Evolutionary conservation across 2,113 vertebrate species (phyloP), one percentile per base, ranked within the genome.

Genomic region (Limnothrissa miodon): DNA sequence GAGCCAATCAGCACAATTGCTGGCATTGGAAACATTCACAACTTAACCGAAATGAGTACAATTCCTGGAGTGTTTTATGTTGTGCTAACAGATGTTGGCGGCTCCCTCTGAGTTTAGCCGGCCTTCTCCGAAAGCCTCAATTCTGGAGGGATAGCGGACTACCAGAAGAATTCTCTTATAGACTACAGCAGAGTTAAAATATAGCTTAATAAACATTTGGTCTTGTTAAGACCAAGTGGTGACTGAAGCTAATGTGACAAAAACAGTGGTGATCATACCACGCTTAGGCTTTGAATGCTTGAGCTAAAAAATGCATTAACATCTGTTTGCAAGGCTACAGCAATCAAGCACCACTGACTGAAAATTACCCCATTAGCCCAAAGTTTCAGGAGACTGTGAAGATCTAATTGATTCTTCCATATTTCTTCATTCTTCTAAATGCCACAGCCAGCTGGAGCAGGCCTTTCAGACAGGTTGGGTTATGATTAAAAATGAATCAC

Each of bases 401-500:
- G 66, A 74, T 74, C 33, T 74, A 29, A 74, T 74, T 74, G 66
- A 74, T 74, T 74, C 66, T 33, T 36, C 66, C 66, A 74, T 74
- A 74, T 74, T 74, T 74, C 66, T 74, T 74, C 66, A 74, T 74
- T 74, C 66, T 74, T 74, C 66, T 74, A 74, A 74, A 74, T 74
- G 66, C 66, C 66, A 74, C 66, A 36, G 66, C 59, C 66, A 74
- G 66, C 66, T 74, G 66, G 25, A 74, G 66, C 66, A 74, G 66
- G 29, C 66, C 66, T 74, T 36, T 74, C 66, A 74, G 66, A 74
- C 66, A 74, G 66, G 66, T 74, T 74, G 66, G 66, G 29, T 74
- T 74, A 74, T 74, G 66, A 74, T 74, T 74, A 74, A 74, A 74
- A 74, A 74, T 74, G 66, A 74, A 74, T 74, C 66, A 39, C 66